A percentile compares a stretch with the other conserved stretches of the same genome.
phyloP scores from a whole-genome alignment of 2,113 vertebrate genomes.

The Dipodomys stephensi region DNA sequence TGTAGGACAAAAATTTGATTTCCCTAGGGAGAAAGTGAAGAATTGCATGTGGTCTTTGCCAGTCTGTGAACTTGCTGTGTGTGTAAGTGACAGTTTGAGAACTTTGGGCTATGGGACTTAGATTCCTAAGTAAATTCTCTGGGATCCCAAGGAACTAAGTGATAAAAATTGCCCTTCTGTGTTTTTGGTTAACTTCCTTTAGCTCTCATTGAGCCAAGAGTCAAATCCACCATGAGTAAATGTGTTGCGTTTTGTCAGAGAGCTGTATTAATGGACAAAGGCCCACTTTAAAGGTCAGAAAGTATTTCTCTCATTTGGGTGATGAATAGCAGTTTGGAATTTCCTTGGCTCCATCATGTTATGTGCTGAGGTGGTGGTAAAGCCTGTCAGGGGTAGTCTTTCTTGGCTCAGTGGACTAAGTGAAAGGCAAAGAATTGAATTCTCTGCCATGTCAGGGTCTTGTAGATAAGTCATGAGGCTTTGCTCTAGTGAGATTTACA shows the following conservation, averaged over 20 bases:
- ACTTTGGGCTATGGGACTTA: conserved; percentile 27
- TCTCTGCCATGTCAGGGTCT: conserved; percentile 33
- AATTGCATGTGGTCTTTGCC: conserved; percentile 21
- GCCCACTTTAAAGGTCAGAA: conserved; percentile 71
- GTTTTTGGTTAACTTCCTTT: conserved; percentile 71
- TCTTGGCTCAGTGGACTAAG: conserved; percentile 62
- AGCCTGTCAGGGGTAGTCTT: conserved; percentile 19
- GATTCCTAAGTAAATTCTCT: conserved; percentile 66
- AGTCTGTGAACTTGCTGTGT: conserved; percentile 21
- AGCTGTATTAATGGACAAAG: conserved; percentile 70
- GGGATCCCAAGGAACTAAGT: conserved; percentile 54
- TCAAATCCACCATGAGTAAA: conserved; percentile 60
- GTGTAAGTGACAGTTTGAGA: conserved; percentile 59
- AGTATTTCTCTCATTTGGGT: conserved; percentile 68
- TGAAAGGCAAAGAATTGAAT: conserved; percentile 50
- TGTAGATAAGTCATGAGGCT: conserved; percentile 35
- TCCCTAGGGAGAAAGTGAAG: neutral
- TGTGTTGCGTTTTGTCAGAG: conserved; percentile 67
- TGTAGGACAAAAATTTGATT: conserved; percentile 49
- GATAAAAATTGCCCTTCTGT: conserved; percentile 68
- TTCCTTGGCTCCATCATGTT: conserved; percentile 48
- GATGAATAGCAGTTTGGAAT: conserved; percentile 68
- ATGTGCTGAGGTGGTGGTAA: conserved; percentile 53
- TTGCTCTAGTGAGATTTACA: conserved; percentile 57
- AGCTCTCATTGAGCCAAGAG: conserved; percentile 65